Evolutionary conservation across 1,140 invertebrate genomes (phyloP), one percentile per base, ranked within the genome.

Genomic region (Lepeophtheirus salmonis): DNA sequence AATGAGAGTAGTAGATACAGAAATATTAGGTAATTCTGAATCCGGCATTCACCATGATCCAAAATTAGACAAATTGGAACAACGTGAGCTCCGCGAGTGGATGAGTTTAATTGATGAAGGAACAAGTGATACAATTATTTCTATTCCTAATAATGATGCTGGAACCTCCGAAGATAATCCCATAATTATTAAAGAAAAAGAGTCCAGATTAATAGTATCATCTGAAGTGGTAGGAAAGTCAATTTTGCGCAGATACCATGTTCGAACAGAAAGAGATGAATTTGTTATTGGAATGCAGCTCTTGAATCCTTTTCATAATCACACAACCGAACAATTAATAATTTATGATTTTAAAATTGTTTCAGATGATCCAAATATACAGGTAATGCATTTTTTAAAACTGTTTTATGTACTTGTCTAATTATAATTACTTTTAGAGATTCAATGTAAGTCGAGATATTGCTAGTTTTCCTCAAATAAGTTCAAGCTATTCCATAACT

Each of bases 41-140:
- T 83, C 86, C 53, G 95, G 92, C 0, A 83, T 98, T 64, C 79
- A 83, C 61, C 94, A 97, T 68, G 84, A 97, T 75, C 88, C 92
- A 1, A 82, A 83, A 12, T 75, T 97, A 50, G 81, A 83, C 6
- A 81, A 83, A 6, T 67, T 81, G 2, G 82, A 91, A 67, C 89
- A 94, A 70, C 77, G 86, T 70, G 90, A 96, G 75, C 77, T 96
- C 54, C 81, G 87, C 6, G 87, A 89, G 0, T 95, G 91, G 91
- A 86, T 91, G 65, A 57, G 62, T 4, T 54, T 63, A 6, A 63
- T 62, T 4, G 64, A 67, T 51, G 56, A 62, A 48, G 10, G 16
- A 4, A 48, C 13, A 17, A 10, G 16, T 14, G 41, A 48, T 50
- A 58, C 56, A 10, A 63, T 61, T n/a, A 52, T 62, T 13, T 14